Base-by-base conservation (phyloP, 2,113 vertebrate genomes). In the Tylochromis polylepis region DNA sequence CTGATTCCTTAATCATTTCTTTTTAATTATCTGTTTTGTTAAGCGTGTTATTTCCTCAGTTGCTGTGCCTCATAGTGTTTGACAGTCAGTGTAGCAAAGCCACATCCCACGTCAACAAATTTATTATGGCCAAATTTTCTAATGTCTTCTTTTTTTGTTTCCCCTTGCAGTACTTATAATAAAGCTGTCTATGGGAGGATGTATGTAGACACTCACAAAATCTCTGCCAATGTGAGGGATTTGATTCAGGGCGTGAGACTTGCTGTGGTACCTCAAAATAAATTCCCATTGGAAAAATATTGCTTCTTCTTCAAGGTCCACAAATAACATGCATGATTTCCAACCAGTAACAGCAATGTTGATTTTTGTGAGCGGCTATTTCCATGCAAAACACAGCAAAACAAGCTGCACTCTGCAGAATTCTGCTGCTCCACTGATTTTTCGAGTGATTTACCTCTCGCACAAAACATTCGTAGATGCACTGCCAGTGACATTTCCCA, bases 281-380 rank as follows among this genome's bases (percentile, higher is more conserved):
- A 84, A 77, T 41, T 56, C 5, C 70, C 51, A 75, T 22, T 51
- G 27, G 75, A 84, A 83, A 65, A 78, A 55, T 81, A 85, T 72
- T 91, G 27, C 77, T 83, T 88, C 10, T 67, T 67, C 14, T 78
- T 65, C 43, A 55, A 2, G 3, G 3, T 53, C 10, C 22, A 9
- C n/a, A 86, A 85, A 90, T 81, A 60, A 51, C 27, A 3, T 22
- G 18, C 58, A 81, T 77, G 41, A 75, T 88, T 88, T 91, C 65
- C 43, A 82, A 12, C 87, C 53, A 67, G 84, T 24, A 70, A 85
- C 43, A 31, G 85, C 72, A 31, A 41, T 65, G 56, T 20, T 91
- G 67, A 90, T 89, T 92, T 84, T 90, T 91, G 79, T 78, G 86
- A 77, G 88, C 84, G 82, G 82, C 51, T 36, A 84, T 93, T 93